These are phyloP conservation scores for Metallyticus violacea DNA, from an alignment of 2,888 invertebrate genomes.

Conservation along the genomic window DNA sequence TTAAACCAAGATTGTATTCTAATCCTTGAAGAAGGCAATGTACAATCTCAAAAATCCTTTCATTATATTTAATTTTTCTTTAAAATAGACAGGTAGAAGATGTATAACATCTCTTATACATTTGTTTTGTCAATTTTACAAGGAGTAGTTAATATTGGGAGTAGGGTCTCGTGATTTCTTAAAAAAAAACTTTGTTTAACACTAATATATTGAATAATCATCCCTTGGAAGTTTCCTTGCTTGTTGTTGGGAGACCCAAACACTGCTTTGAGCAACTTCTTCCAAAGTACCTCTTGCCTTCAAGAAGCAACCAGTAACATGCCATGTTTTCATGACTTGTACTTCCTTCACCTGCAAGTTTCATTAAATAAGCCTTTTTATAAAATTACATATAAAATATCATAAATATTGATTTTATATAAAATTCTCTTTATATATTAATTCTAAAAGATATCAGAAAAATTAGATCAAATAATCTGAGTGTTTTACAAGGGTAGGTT, in stretches of 20 bases:
- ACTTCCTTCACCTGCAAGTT: slow-evolving; percentile 6
- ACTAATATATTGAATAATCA: too few species aligned
- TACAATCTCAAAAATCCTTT: neutral
- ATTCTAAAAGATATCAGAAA: too few species aligned
- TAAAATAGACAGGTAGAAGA: neutral
- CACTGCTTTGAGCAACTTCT: slow-evolving; percentile 9
- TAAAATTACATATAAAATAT: too few species aligned
- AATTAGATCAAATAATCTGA: too few species aligned
- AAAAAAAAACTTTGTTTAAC: too few species aligned
- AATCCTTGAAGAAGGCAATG: neutral
- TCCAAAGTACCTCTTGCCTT: neutral
- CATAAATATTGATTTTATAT: too few species aligned
- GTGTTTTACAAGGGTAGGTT: too few species aligned
- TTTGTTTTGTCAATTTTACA: neutral
- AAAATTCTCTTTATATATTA: too few species aligned
- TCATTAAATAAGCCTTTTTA: too few species aligned
- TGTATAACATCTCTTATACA: neutral
- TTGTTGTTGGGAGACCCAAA: neutral
- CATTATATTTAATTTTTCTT: neutral
- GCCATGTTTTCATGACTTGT: neutral
- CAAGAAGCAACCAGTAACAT: neutral
- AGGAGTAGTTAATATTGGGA: neutral
- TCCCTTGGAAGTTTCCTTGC: neutral
- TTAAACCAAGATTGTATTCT: neutral
- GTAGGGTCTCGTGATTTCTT: neutral